These are phyloP conservation scores for Xiphorhynchus erythropygius DNA, from an alignment of 2,797 vertebrate genomes.

Conservation along the genomic window DNA sequence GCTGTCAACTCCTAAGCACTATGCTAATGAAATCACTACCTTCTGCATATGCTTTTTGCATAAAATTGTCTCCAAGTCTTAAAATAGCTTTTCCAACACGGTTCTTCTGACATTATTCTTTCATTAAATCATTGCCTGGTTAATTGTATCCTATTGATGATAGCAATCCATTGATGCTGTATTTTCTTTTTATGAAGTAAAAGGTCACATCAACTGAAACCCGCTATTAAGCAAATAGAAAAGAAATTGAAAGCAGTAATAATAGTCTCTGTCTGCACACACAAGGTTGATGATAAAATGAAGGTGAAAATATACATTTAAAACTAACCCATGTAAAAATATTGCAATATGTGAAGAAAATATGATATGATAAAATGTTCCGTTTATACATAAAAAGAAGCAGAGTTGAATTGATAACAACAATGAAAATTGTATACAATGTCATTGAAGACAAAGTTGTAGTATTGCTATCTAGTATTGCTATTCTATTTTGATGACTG, in stretches of 20 bases:
- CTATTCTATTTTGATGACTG: background rate
- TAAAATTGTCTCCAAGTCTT: conserved; percentile 58
- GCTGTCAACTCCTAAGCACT: conserved; percentile 46
- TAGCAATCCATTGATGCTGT: conserved; percentile 55
- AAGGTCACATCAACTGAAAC: conserved; percentile 65
- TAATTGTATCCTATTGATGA: conserved; percentile 70
- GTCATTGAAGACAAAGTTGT: background rate
- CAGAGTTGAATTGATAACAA: background rate
- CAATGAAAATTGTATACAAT: background rate
- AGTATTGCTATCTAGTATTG: background rate
- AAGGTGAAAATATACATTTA: conserved; percentile 38
- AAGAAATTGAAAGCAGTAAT: conserved; percentile 64
- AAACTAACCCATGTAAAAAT: conserved; percentile 32
- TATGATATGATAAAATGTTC: background rate
- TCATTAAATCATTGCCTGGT: conserved; percentile 65
- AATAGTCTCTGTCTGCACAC: conserved; percentile 15
- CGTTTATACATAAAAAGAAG: background rate
- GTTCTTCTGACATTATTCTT: conserved; percentile 66
- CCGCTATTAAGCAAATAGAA: conserved; percentile 67
- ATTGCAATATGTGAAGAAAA: conserved; percentile 29
- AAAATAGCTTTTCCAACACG: conserved; percentile 64
- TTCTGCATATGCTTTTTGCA: conserved; percentile 45
- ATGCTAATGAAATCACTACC: conserved; percentile 64
- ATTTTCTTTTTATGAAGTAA: conserved; percentile 69
- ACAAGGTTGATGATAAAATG: conserved; percentile 25